phyloP scores from a whole-genome alignment of 1,140 invertebrate genomes.

The Battus philenor region DNA sequence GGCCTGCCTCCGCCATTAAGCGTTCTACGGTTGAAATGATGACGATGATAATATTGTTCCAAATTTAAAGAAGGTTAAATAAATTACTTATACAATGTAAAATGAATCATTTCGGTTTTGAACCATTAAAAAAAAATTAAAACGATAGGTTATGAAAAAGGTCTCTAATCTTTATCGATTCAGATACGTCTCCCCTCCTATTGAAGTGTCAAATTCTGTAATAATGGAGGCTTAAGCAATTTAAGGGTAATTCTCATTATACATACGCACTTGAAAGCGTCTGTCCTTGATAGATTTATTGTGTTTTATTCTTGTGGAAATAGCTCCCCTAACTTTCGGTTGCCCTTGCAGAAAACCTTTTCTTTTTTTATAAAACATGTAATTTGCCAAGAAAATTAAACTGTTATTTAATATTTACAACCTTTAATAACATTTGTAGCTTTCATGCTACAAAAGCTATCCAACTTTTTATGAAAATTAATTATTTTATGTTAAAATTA shows the following conservation, averaged over 20 bases:
- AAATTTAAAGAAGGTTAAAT: background rate
- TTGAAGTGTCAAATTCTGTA: conserved; percentile 7
- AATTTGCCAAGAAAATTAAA: background rate
- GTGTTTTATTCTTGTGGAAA: conserved; percentile 3
- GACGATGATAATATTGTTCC: no score
- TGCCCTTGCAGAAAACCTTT: conserved; percentile 1
- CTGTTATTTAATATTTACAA: no score
- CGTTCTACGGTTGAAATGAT: no score
- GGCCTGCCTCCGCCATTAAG: no score
- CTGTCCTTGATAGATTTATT: conserved; percentile 9
- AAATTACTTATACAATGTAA: no score
- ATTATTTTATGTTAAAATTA: no score
- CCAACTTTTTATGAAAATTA: no score
- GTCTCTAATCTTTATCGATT: background rate
- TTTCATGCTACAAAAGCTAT: no score
- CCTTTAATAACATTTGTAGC: no score
- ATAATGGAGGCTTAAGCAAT: background rate
- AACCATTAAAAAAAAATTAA: background rate
- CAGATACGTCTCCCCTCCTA: conserved; percentile 4
- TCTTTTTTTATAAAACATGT: background rate
- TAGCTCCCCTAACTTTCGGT: background rate
- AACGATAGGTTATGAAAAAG: background rate
- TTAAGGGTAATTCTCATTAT: conserved; percentile 10
- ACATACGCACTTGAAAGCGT: background rate
- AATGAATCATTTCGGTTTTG: no score